A percentile compares a stretch with the other conserved stretches of the same genome.
phyloP scores from a whole-genome alignment of 2,797 vertebrate genomes.

The Hemitrygon akajei region DNA sequence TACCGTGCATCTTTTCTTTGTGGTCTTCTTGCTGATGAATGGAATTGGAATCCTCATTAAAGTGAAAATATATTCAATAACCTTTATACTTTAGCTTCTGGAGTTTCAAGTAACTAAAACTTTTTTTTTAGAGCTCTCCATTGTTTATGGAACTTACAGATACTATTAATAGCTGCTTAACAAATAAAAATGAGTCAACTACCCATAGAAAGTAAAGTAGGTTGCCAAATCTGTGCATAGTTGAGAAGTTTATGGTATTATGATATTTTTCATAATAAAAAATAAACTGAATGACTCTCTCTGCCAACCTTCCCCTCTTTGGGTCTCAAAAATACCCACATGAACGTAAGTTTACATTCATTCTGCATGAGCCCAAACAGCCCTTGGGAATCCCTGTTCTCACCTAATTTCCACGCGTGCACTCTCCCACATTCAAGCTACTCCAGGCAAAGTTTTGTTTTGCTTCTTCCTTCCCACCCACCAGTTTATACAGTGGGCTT shows the following conservation, averaged over 20 bases:
- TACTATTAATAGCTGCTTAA: neutral
- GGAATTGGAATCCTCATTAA: no score
- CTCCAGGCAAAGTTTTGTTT: neutral
- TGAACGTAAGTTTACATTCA: neutral
- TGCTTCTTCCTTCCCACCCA: neutral
- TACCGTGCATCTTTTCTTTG: neutral
- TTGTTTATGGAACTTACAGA: slow-evolving; percentile 9
- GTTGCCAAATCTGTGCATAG: neutral
- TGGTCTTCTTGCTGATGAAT: neutral
- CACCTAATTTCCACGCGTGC: neutral
- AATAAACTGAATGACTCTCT: neutral
- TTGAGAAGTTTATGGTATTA: neutral
- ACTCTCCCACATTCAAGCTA: neutral
- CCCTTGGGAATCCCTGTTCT: neutral
- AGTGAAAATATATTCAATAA: slow-evolving; percentile 10
- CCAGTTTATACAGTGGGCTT: neutral
- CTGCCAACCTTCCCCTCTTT: neutral
- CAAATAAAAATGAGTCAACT: neutral
- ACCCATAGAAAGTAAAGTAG: neutral
- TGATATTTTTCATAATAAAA: neutral
- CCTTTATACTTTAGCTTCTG: neutral
- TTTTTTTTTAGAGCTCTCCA: neutral
- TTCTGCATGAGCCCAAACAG: neutral
- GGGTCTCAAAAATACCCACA: neutral
- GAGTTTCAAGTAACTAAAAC: neutral